Evolutionary conservation across 2,113 vertebrate genomes (phyloP).

Genomic region (Carassius auratus): DNA sequence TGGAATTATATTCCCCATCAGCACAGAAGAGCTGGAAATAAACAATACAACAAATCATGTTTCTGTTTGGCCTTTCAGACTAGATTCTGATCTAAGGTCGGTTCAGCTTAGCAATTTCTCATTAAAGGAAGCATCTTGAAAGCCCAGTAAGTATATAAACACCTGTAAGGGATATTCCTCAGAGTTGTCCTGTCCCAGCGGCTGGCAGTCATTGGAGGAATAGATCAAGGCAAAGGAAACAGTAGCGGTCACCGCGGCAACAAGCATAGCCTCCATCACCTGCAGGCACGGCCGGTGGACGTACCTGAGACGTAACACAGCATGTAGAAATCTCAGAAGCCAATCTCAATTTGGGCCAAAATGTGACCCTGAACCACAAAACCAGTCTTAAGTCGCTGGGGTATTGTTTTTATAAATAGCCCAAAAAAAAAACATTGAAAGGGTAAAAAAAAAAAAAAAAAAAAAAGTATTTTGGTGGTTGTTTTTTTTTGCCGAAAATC

Average conservation of each 20-base stretch:
- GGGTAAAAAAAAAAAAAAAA: no score
- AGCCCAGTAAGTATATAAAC: slow-evolving; percentile 46
- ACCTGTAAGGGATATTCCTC: slow-evolving; percentile 92
- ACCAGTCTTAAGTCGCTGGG: no score
- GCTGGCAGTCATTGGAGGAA: slow-evolving; percentile 92
- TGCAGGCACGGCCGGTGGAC: slow-evolving; percentile 92
- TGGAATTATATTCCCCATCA: slow-evolving; percentile 96
- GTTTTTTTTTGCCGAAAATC: no score
- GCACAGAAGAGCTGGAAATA: slow-evolving; percentile 88
- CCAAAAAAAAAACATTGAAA: no score
- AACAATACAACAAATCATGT: neutral
- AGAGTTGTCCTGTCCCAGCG: slow-evolving; percentile 76
- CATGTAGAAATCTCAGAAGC: no score
- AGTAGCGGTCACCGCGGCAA: slow-evolving; percentile 87
- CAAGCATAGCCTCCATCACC: slow-evolving; percentile 94
- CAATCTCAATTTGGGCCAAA: no score
- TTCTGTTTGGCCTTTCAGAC: neutral
- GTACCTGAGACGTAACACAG: slow-evolving; percentile 75
- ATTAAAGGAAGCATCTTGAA: neutral
- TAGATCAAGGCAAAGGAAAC: slow-evolving; percentile 96
- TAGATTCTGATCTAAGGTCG: neutral
- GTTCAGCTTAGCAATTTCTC: no score
- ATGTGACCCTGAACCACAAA: no score
- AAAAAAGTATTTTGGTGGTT: no score
- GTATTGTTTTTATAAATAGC: no score